phyloP scores from a whole-genome alignment of 2,888 invertebrate species.

The Diogma glabrata region DNA sequence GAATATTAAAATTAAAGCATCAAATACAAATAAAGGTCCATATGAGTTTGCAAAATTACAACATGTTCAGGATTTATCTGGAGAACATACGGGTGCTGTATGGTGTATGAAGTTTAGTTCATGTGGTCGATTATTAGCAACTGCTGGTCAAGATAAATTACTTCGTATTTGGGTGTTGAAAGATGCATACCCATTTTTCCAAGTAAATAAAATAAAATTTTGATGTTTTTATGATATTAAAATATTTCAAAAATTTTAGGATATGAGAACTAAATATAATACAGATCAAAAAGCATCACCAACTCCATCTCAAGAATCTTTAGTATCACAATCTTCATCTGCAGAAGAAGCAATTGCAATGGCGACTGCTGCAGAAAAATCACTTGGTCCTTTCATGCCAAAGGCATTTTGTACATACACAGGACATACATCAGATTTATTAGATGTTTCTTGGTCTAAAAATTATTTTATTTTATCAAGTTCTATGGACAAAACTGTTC shows the following conservation, averaged over 20 bases:
- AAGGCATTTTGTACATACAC: conserved; percentile 85
- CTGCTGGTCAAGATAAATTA: conserved; percentile 93
- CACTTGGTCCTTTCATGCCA: conserved; percentile 68
- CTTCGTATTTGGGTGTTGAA: conserved; percentile 90
- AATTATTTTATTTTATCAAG: conserved; percentile 96
- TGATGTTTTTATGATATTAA: no score
- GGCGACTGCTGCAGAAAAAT: conserved; percentile 45
- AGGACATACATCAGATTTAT: conserved; percentile 90
- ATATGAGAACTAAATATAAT: conserved; percentile 91
- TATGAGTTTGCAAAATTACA: conserved; percentile 89
- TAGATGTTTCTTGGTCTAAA: conserved; percentile 98
- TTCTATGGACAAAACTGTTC: conserved; percentile 96
- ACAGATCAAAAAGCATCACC: conserved; percentile 81
- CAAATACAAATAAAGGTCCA: conserved; percentile 92
- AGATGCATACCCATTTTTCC: conserved; percentile 83
- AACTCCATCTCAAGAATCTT: conserved; percentile 84
- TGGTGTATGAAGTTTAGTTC: conserved; percentile 99
- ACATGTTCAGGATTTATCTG: conserved; percentile 76
- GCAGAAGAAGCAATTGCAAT: conserved; percentile 47
- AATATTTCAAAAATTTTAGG: conserved; percentile 42
- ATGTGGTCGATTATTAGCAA: conserved; percentile 88
- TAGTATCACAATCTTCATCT: conserved; percentile 67
- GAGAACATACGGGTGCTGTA: conserved; percentile 83
- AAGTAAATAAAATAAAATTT: conserved; percentile 42
- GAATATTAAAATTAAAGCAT: conserved; percentile 82